phyloP scores from a whole-genome alignment of 1,140 invertebrate genomes.

The Caligus rogercresseyi region DNA sequence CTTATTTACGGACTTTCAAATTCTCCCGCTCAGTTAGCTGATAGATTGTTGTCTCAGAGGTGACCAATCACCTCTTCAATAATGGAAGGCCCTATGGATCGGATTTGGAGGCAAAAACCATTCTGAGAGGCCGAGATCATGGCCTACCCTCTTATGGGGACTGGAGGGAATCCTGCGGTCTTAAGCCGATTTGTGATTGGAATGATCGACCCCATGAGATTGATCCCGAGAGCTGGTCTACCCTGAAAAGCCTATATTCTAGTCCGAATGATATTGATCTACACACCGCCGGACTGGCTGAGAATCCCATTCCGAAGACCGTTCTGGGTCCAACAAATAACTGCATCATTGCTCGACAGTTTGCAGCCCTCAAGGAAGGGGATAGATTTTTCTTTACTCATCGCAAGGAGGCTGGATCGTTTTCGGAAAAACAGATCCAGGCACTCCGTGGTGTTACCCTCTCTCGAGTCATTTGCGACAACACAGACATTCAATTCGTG shows the following conservation, averaged over 20 bases:
- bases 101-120: slow-evolving; percentile 11
- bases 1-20: slow-evolving; percentile 8
- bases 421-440: slow-evolving; percentile 22
- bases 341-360: slow-evolving; percentile 1
- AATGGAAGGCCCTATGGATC: background rate
- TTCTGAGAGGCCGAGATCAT: slow-evolving; percentile 16
- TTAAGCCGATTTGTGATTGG: background rate
- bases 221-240: slow-evolving; percentile 9
- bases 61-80: slow-evolving; percentile 23
- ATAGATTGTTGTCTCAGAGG: slow-evolving; percentile 7
- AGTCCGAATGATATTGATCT: slow-evolving; percentile 32
- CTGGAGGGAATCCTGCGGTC: background rate
- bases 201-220: background rate
- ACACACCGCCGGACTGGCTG: slow-evolving; percentile 30
- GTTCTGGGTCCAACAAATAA: slow-evolving; percentile 38
- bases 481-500: slow-evolving; percentile 17
- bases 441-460: slow-evolving; percentile 20
- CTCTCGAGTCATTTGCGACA: slow-evolving; percentile 23
- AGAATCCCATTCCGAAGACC: slow-evolving; percentile 42
- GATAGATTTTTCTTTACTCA: slow-evolving; percentile 27
- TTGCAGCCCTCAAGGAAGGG: background rate
- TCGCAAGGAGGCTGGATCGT: slow-evolving; percentile 25
- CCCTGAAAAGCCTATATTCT: slow-evolving; percentile 21
- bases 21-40: slow-evolving; percentile 17
- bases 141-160: background rate